These are phyloP conservation scores for Hydractinia symbiolongicarpus DNA, from an alignment of 30 jellyfish, hydroid and myxozoan species.

Conservation along the genomic window DNA sequence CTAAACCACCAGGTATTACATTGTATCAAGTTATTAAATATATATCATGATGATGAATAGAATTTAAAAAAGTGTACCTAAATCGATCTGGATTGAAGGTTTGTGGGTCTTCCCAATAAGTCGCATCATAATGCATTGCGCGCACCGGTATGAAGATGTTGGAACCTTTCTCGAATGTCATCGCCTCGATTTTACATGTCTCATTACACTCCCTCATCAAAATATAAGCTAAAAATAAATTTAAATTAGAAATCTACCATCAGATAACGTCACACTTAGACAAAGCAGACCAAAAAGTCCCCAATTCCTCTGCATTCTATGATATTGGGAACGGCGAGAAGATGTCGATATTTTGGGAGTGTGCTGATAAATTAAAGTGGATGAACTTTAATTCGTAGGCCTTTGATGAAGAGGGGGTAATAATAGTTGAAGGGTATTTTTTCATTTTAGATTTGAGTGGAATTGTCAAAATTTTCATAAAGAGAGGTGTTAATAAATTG, in stretches of 20 bases:
- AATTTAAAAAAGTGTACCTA: conserved; percentile 6
- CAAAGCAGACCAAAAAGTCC: too few species aligned
- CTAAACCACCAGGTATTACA: not conserved
- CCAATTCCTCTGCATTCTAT: too few species aligned
- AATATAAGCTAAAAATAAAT: not conserved
- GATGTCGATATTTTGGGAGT: too few species aligned
- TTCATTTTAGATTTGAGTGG: too few species aligned
- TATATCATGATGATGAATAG: not conserved
- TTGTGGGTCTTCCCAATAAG: conserved; percentile 21
- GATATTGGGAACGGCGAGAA: too few species aligned
- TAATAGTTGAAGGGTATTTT: too few species aligned
- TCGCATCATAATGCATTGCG: conserved; percentile 23
- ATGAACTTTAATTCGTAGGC: too few species aligned
- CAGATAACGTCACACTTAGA: too few species aligned
- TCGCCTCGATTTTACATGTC: conserved; percentile 4
- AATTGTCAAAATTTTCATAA: too few species aligned
- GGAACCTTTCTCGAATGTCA: conserved; percentile 8
- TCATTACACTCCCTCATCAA: conserved; percentile 23
- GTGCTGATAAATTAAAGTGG: too few species aligned
- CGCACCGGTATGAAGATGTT: not conserved
- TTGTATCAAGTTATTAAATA: not conserved
- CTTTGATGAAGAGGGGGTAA: too few species aligned
- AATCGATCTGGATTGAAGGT: conserved; percentile 28
- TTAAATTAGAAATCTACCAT: not conserved
- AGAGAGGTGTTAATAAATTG: too few species aligned